Conservation (phyloP, 2,113 vertebrate species). For the Cnemophilus loriae region DNA sequence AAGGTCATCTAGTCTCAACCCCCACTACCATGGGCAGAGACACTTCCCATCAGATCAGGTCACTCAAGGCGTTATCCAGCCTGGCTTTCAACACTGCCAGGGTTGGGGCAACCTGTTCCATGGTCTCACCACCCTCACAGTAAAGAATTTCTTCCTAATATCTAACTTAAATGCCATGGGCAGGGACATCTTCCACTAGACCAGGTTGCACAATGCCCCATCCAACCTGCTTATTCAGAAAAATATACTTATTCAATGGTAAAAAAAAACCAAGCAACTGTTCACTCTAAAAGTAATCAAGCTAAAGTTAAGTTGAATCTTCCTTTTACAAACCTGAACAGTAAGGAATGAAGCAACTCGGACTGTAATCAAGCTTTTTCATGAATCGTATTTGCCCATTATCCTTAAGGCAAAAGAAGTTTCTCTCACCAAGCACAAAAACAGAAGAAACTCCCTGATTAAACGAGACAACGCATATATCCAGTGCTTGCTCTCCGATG, state of each 20-base stretch:
- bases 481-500: conserved; percentile 91
- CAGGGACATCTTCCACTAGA: not conserved
- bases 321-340: conserved; percentile 78
- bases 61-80: not conserved
- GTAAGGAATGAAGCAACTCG: conserved; percentile 94
- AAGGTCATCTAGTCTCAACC: not conserved
- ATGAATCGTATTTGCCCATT: conserved; percentile 95
- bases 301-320: not conserved
- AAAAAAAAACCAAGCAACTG: not conserved
- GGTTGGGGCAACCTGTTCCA: not conserved
- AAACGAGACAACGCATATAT: conserved; percentile 81
- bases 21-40: not conserved
- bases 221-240: not conserved
- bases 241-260: not conserved
- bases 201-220: not conserved
- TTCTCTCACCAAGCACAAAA: conserved; percentile 92
- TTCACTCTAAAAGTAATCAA: not conserved
- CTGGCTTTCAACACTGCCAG: not conserved
- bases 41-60: not conserved
- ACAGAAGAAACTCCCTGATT: conserved; percentile 80
- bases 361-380: conserved; percentile 95
- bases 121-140: not conserved
- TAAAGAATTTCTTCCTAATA: not conserved
- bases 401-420: conserved; percentile 92
- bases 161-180: not conserved